A percentile compares a stretch with the other conserved stretches of the same genome.
These are phyloP conservation scores for Chromis chromis DNA, from an alignment of 2,797 vertebrate genomes.

Conservation along the genomic window DNA sequence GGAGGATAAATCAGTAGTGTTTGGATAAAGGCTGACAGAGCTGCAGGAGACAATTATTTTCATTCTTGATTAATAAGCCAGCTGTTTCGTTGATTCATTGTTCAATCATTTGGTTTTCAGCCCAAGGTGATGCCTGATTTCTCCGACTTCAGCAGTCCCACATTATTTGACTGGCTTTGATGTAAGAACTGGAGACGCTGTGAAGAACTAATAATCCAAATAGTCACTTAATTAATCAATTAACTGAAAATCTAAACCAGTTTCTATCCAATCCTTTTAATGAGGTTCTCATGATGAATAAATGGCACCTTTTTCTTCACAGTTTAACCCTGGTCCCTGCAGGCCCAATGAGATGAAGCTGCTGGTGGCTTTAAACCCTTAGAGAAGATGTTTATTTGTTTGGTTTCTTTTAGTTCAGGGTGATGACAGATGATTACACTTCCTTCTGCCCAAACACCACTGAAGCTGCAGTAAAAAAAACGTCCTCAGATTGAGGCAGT, in stretches of 20 bases:
- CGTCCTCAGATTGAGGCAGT: not conserved
- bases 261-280: too few relatives aligned
- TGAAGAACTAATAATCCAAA: too few relatives aligned
- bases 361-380: not conserved
- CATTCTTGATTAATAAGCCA: not conserved
- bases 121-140: too few relatives aligned
- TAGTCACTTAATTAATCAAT: too few relatives aligned
- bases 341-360: constrained; percentile 6
- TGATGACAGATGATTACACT: constrained; percentile 2
- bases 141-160: too few relatives aligned
- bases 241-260: too few relatives aligned
- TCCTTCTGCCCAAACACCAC: not conserved
- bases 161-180: too few relatives aligned
- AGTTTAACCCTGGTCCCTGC: not conserved
- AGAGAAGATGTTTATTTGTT: constrained; percentile 15
- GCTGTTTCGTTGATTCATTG: not conserved
- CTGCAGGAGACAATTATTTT: not conserved
- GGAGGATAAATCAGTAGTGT: too few relatives aligned
- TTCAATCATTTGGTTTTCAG: too few relatives aligned
- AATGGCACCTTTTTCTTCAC: too few relatives aligned
- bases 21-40: not conserved
- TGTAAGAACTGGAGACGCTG: too few relatives aligned
- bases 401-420: not conserved
- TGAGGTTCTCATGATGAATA: too few relatives aligned
- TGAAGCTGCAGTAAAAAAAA: not conserved